Evolutionary conservation across 2,888 invertebrate genomes (phyloP).

Genomic region (Entomobrya proxima): DNA sequence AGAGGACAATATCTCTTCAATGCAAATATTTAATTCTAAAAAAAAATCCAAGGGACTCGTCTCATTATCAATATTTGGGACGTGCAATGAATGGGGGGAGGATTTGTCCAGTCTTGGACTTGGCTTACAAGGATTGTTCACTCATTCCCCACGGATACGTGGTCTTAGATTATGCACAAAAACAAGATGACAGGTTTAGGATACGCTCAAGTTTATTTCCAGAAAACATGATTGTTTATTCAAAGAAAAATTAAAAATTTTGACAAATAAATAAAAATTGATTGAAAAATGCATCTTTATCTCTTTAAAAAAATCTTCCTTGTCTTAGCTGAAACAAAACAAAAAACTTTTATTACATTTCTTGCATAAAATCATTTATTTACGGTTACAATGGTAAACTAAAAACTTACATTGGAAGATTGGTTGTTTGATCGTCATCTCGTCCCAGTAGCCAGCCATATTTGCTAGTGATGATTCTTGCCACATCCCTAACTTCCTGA

Average conservation of each 20-base stretch:
- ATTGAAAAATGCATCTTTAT: too few relatives aligned
- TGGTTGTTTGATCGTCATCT: too few relatives aligned
- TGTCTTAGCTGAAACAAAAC: too few relatives aligned
- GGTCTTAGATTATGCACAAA: slow-evolving; percentile 35
- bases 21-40: slow-evolving; percentile 24
- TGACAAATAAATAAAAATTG: too few relatives aligned
- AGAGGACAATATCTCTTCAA: slow-evolving; percentile 30
- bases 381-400: too few relatives aligned
- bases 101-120: slow-evolving; percentile 13
- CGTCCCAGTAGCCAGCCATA: too few relatives aligned
- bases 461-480: too few relatives aligned
- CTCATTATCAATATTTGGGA: slow-evolving; percentile 2
- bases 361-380: too few relatives aligned
- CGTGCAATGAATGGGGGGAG: slow-evolving; percentile 48
- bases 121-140: not conserved
- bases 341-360: too few relatives aligned
- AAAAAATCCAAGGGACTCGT: slow-evolving; percentile 26
- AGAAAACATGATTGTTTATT: slow-evolving; percentile 41
- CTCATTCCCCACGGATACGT: not conserved
- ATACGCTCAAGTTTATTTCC: slow-evolving; percentile 38
- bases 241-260: slow-evolving; percentile 24
- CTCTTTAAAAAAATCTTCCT: too few relatives aligned
- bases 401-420: too few relatives aligned
- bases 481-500: too few relatives aligned
- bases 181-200: slow-evolving; percentile 25